Base-by-base conservation (phyloP, 1,140 invertebrate genomes). In the Reticulitermes speratus region DNA sequence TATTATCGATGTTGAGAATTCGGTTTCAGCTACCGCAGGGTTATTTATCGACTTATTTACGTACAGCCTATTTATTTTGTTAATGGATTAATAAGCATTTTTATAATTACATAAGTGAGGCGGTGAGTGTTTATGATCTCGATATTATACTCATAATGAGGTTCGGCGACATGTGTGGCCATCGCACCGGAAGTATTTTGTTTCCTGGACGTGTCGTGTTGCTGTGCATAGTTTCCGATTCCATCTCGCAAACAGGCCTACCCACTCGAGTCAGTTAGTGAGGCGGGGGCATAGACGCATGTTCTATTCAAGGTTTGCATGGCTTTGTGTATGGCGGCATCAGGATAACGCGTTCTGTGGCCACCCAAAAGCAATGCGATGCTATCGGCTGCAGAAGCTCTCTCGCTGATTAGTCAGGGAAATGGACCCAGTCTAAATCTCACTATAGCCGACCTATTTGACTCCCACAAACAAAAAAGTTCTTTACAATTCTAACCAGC, bases 381-480 rank as follows among this genome's bases (percentile, higher is more conserved):
- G 65, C n/a, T 75, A 75, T 75, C 65, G 65, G n/a, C n/a, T 30
- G n/a, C 65, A 30, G 25, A 75, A 75, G 65, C 65, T 75, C 65
- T 75, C n/a, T 75, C 65, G 65, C n/a, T 75, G 65, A 75, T 75
- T 75, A 75, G 65, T 30, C 65, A 75, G 65, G 65, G 65, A 30
- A n/a, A 30, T 75, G 65, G 65, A 30, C 65, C 65, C 65, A 75
- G 65, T 7, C 65, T 75, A 2, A 2, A 8, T 75, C 65, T 30
- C 65, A n/a, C 65, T 75, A 25, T 30, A 16, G 25, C n/a, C 65
- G 65, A 75, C 65, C 65, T 8, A 75, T 75, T 75, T 75, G 65
- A 75, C 65, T 75, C 65, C 65, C n/a, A 30, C 65, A 75, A 75
- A 75, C 65, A 75, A 75, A 75, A 48, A 75, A 75, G 65, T 75